These are phyloP conservation scores for Pseudobourletiella spinata DNA, from an alignment of 1,140 invertebrate species.

Conservation along the genomic window DNA sequence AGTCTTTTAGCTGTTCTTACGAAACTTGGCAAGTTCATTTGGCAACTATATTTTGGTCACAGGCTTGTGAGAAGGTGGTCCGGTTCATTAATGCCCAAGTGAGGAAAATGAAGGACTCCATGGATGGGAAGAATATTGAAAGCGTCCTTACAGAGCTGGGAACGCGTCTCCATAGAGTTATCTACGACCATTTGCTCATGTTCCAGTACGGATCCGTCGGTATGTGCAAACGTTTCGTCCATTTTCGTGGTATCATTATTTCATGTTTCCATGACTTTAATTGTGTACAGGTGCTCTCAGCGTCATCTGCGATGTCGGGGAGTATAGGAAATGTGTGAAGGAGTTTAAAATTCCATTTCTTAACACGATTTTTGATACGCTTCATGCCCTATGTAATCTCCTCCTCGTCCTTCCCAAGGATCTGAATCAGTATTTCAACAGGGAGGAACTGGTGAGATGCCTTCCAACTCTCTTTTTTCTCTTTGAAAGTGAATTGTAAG, in stretches of 20 bases:
- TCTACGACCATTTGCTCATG: constrained; percentile 89
- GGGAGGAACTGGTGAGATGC: constrained; percentile 75
- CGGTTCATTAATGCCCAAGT: constrained; percentile 71
- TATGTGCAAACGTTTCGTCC: constrained; percentile 38
- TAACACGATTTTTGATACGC: constrained; percentile 79
- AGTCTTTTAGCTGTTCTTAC: too few relatives aligned
- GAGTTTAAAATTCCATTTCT: constrained; percentile 65
- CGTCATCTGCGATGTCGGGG: constrained; percentile 95
- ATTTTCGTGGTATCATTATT: neutral
- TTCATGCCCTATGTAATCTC: constrained; percentile 92
- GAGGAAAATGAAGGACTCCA: constrained; percentile 65
- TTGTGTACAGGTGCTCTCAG: constrained; percentile 81
- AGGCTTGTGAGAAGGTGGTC: constrained; percentile 82
- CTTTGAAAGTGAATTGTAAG: neutral
- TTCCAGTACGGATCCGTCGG: constrained; percentile 93
- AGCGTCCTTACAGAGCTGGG: constrained; percentile 81
- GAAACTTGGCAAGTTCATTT: too few relatives aligned
- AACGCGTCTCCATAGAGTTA: constrained; percentile 78
- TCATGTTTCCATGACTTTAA: too few relatives aligned
- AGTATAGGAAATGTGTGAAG: constrained; percentile 73
- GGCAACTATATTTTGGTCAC: too few relatives aligned
- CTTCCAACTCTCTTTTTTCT: neutral
- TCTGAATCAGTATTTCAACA: constrained; percentile 85
- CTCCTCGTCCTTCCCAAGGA: constrained; percentile 93
- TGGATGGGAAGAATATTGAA: constrained; percentile 90